Evolutionary conservation across 2,113 vertebrate genomes (phyloP).

Genomic region (Nothoprocta pentlandii): DNA sequence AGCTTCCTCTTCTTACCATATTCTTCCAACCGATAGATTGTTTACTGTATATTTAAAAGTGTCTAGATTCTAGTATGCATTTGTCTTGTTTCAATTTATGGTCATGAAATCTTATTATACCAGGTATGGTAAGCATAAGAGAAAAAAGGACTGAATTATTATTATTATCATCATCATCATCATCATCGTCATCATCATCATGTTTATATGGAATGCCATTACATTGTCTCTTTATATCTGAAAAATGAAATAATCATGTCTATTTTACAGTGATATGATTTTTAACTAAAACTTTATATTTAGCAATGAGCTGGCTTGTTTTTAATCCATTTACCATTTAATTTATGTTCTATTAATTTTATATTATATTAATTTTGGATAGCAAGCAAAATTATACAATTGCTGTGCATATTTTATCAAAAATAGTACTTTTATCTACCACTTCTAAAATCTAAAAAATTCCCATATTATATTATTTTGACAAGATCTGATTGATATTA

Average conservation of each 20-base stretch:
- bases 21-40: not conserved
- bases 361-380: conserved; percentile 7
- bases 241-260: not conserved
- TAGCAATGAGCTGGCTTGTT: not conserved
- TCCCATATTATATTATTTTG: conserved; percentile 20
- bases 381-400: conserved; percentile 12
- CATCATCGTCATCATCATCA: not conserved
- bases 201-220: not conserved
- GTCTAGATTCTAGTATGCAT: not conserved
- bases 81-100: not conserved
- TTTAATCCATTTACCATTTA: conserved; percentile 18
- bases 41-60: not conserved
- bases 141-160: not conserved
- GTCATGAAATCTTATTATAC: not conserved
- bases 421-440: not conserved
- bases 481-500: conserved; percentile 39
- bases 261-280: not conserved
- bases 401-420: conserved; percentile 24
- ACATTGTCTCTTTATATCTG: not conserved
- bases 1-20: not conserved
- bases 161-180: not conserved
- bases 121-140: not conserved
- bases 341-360: not conserved
- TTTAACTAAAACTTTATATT: conserved; percentile 13
- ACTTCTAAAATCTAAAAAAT: not conserved